phyloP scores from a whole-genome alignment of 2,888 invertebrate species.

The Labia minor region DNA sequence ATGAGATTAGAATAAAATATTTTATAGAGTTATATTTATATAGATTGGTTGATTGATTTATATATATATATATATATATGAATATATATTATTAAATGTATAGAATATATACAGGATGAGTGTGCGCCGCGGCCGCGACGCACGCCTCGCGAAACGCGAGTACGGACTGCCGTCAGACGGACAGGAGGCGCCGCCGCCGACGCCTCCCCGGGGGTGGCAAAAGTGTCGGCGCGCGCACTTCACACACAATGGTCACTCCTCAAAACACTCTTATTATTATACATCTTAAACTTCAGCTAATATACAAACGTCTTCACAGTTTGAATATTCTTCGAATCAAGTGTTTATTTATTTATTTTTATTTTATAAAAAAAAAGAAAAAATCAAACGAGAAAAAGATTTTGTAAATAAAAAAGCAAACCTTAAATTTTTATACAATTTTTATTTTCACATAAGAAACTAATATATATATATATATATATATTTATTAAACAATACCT shows the following conservation, averaged over 20 bases:
- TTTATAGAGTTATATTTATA: no score
- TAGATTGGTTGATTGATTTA: not conserved
- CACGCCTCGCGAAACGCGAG: conserved; percentile 13
- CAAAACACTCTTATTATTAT: not conserved
- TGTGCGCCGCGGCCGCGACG: conserved; percentile 5
- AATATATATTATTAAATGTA: not conserved
- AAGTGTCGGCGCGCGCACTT: conserved; percentile 27
- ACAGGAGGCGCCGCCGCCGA: conserved; percentile 31
- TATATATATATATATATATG: not conserved
- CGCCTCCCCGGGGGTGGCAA: conserved; percentile 23
- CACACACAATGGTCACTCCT: conserved; percentile 22
- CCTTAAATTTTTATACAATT: no score
- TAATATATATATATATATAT: no score
- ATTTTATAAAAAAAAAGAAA: no score
- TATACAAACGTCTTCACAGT: no score
- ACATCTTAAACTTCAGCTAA: no score
- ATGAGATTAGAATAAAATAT: not conserved
- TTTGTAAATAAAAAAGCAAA: no score
- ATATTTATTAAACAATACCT: no score
- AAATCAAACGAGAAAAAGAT: no score
- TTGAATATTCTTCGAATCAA: no score
- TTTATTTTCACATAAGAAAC: no score
- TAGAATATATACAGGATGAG: not conserved
- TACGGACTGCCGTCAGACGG: conserved; percentile 28
- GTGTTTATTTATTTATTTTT: no score